phyloP scores from a whole-genome alignment of 2,888 invertebrate species.

The Meghimatium bilineatum region DNA sequence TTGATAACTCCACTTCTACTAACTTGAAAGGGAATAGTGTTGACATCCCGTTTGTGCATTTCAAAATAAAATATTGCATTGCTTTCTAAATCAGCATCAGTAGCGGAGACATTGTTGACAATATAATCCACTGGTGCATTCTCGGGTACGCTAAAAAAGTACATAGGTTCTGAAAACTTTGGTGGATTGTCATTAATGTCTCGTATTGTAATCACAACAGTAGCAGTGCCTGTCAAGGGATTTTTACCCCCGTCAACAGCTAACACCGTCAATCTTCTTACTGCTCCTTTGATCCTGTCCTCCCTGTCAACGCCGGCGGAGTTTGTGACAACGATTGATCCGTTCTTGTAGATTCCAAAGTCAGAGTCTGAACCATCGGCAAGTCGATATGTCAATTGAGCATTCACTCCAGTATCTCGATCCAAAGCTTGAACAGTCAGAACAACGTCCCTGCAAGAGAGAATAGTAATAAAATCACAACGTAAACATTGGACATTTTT shows the following conservation, averaged over 20 bases:
- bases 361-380: slow-evolving; percentile 28
- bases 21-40: slow-evolving; percentile 47
- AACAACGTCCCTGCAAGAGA: background rate
- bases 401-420: slow-evolving; percentile 52
- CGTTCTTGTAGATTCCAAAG: slow-evolving; percentile 44
- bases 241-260: slow-evolving; percentile 60
- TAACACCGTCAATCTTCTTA: slow-evolving; percentile 51
- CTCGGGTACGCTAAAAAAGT: slow-evolving; percentile 50
- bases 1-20: slow-evolving; percentile 88
- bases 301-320: slow-evolving; percentile 40
- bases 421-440: slow-evolving; percentile 55
- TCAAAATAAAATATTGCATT: slow-evolving; percentile 51
- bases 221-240: slow-evolving; percentile 58
- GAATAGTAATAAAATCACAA: too few relatives aligned
- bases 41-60: slow-evolving; percentile 33
- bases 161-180: slow-evolving; percentile 45
- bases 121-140: slow-evolving; percentile 27
- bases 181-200: slow-evolving; percentile 56
- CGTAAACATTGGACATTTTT: too few relatives aligned
- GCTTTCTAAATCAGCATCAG: slow-evolving; percentile 47
- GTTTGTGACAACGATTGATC: slow-evolving; percentile 37
- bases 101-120: slow-evolving; percentile 49
- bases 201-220: slow-evolving; percentile 46
- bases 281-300: slow-evolving; percentile 33
- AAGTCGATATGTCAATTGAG: slow-evolving; percentile 46